Evolutionary conservation across 1,140 invertebrate species (phyloP).

Genomic region (Drosophila gunungcola): DNA sequence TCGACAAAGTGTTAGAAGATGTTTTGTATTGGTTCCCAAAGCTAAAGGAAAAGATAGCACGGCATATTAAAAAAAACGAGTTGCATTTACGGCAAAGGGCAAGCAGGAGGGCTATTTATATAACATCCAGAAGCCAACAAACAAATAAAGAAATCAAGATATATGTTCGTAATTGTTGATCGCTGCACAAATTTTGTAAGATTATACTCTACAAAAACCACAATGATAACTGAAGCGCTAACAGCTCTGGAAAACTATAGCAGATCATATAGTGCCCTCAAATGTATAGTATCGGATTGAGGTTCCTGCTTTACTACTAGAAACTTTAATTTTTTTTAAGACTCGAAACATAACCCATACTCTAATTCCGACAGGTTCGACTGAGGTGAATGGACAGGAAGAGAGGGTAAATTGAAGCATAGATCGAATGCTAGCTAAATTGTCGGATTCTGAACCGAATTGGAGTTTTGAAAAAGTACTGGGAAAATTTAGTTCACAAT

Average conservation of each 20-base stretch:
- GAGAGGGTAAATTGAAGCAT: not conserved
- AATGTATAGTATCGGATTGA: not conserved
- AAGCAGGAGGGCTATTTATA: not conserved
- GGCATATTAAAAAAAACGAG: not conserved
- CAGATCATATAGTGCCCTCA: not conserved
- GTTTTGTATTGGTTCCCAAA: too few species aligned
- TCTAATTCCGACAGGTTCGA: not conserved
- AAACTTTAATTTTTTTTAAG: not conserved
- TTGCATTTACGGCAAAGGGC: not conserved
- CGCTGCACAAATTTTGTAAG: slow-evolving; percentile 1
- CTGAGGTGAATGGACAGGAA: not conserved
- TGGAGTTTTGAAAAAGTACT: slow-evolving; percentile 1
- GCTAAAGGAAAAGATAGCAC: not conserved
- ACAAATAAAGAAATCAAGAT: not conserved
- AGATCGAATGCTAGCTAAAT: not conserved
- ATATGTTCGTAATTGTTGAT: not conserved
- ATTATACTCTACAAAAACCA: slow-evolving; percentile 1
- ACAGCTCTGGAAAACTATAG: too few species aligned
- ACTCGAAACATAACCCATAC: not conserved
- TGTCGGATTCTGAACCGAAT: not conserved
- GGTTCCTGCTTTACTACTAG: not conserved
- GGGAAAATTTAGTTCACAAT: slow-evolving; percentile 1
- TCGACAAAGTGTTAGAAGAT: too few species aligned
- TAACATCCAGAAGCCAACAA: not conserved
- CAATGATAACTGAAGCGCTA: not conserved